A percentile compares a stretch with the other conserved stretches of the same genome.
These are phyloP conservation scores for Catharus ustulatus DNA, from an alignment of 2,797 vertebrate species.

Conservation along the genomic window DNA sequence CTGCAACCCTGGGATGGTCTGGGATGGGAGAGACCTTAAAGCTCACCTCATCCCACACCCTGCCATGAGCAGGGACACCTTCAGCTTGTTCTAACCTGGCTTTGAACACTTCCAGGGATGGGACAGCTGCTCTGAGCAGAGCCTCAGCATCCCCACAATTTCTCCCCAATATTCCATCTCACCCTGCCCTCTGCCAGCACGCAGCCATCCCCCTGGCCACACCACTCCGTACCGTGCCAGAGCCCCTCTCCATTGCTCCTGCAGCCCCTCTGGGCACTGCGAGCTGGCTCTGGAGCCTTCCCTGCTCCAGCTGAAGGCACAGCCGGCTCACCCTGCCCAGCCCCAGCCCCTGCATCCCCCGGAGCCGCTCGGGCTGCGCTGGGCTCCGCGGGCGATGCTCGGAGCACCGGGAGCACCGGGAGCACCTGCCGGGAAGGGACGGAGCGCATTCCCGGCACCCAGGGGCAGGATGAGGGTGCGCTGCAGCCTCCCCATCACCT, in stretches of 20 bases:
- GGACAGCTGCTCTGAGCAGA: background rate
- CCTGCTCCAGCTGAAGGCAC: background rate
- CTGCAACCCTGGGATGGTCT: background rate
- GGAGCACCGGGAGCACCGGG: too few relatives aligned
- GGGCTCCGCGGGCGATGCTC: background rate
- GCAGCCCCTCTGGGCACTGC: background rate
- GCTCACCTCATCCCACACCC: background rate
- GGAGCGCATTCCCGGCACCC: background rate
- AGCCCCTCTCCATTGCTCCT: background rate
- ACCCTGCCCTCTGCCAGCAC: background rate
- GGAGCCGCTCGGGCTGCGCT: background rate
- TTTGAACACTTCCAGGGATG: background rate
- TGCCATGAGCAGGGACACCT: background rate
- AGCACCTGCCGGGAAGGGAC: background rate
- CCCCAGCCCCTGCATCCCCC: background rate
- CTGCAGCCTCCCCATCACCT: background rate
- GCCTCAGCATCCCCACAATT: accelerated
- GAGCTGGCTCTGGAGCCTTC: accelerated
- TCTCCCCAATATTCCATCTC: accelerated
- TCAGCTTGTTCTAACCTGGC: background rate
- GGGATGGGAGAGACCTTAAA: background rate
- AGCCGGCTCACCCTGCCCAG: background rate
- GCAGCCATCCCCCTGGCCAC: background rate
- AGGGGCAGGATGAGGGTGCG: background rate
- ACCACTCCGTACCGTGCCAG: accelerated